Evolutionary conservation across 2,113 vertebrate genomes (phyloP).

Genomic region (Motacilla tschutschensis): DNA sequence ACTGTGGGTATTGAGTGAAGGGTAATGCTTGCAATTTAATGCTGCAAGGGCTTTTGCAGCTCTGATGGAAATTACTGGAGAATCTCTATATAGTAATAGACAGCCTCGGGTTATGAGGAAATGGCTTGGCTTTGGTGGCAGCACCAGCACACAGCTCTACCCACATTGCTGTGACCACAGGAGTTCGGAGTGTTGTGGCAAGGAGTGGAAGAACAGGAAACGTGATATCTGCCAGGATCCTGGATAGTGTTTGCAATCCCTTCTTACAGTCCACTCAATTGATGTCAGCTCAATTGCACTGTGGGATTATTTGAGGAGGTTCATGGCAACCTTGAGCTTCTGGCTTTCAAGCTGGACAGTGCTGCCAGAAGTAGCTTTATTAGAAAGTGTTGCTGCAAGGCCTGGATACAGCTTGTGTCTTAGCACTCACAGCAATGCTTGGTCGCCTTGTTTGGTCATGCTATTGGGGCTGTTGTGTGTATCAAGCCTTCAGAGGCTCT

Average conservation of each 20-base stretch:
- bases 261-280: neutral
- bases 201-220: neutral
- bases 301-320: neutral
- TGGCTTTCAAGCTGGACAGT: neutral
- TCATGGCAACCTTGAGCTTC: neutral
- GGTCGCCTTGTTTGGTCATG: neutral
- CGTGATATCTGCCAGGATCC: neutral
- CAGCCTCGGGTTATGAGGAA: neutral
- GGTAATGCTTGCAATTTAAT: neutral
- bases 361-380: neutral
- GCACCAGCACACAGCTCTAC: neutral
- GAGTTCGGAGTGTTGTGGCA: neutral
- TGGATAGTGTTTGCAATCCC: neutral
- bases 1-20: neutral
- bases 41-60: neutral
- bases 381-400: neutral
- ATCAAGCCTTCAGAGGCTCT: neutral
- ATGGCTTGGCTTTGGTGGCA: neutral
- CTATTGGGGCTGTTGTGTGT: neutral
- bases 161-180: accelerated
- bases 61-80: neutral
- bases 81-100: neutral
- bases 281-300: neutral
- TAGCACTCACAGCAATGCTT: neutral
- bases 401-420: neutral